Percentiles rank a stretch among this genome's conserved stretches.
phyloP scores from a whole-genome alignment of 2,113 vertebrate species.

The Cariama cristata region DNA sequence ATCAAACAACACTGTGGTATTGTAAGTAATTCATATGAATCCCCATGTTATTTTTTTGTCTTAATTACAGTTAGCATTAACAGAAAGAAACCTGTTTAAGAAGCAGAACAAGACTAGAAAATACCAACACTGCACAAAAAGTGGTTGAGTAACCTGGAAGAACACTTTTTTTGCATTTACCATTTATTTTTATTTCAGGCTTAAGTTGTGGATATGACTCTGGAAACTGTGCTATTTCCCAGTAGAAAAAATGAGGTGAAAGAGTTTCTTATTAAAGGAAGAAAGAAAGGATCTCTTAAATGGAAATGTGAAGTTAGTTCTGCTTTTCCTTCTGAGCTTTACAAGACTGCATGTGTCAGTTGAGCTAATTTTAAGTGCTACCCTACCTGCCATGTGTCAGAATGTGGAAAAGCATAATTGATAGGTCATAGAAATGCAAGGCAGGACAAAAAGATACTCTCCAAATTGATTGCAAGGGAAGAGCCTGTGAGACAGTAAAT shows the following conservation, averaged over 20 bases:
- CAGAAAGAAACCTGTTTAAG: neutral
- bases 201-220: neutral
- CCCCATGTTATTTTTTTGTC: neutral
- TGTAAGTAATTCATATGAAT: conserved; percentile 80
- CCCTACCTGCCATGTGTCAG: neutral
- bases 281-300: neutral
- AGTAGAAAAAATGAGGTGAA: neutral
- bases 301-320: neutral
- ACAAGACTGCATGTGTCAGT: neutral
- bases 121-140: neutral
- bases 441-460: neutral
- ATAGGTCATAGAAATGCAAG: neutral
- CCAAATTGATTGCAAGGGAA: neutral
- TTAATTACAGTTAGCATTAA: neutral
- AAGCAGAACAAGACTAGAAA: neutral
- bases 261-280: neutral
- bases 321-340: neutral
- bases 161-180: neutral
- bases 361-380: neutral
- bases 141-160: neutral
- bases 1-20: conserved; percentile 89
- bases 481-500: neutral
- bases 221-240: neutral
- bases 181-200: neutral
- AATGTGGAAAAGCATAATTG: neutral